These are phyloP conservation scores for Mixornis gularis DNA, from an alignment of 2,113 vertebrate species.

Conservation along the genomic window DNA sequence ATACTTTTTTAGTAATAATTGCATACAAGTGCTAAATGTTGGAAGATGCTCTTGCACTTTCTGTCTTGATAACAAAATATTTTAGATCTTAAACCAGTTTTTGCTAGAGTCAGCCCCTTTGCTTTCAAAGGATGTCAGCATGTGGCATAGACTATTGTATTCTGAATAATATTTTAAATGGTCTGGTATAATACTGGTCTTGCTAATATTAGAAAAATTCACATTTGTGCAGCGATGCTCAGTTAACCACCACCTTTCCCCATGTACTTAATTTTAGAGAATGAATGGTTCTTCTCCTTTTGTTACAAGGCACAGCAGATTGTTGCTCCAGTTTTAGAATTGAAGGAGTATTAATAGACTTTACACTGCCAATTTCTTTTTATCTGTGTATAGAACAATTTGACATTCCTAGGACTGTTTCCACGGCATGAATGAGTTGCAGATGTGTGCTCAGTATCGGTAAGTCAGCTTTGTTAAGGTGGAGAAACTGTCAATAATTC, in stretches of 20 bases:
- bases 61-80: not conserved
- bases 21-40: not conserved
- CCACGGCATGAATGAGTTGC: not conserved
- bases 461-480: not conserved
- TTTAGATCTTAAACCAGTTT: not conserved
- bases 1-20: not conserved
- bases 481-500: not conserved
- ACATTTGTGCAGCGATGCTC: not conserved
- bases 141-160: not conserved
- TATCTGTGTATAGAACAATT: not conserved
- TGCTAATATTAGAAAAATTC: not conserved
- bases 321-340: not conserved
- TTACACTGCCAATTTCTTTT: not conserved
- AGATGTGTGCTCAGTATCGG: not conserved
- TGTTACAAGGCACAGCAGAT: not conserved
- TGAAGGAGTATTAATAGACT: not conserved
- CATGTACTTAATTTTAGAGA: not conserved
- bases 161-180: not conserved
- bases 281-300: not conserved
- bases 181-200: not conserved
- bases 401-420: not conserved
- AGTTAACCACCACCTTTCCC: not conserved
- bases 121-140: not conserved
- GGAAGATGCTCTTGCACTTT: not conserved
- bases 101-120: not conserved